These are phyloP conservation scores for Diphyllodes magnificus DNA, from an alignment of 2,113 vertebrate genomes.

Conservation along the genomic window DNA sequence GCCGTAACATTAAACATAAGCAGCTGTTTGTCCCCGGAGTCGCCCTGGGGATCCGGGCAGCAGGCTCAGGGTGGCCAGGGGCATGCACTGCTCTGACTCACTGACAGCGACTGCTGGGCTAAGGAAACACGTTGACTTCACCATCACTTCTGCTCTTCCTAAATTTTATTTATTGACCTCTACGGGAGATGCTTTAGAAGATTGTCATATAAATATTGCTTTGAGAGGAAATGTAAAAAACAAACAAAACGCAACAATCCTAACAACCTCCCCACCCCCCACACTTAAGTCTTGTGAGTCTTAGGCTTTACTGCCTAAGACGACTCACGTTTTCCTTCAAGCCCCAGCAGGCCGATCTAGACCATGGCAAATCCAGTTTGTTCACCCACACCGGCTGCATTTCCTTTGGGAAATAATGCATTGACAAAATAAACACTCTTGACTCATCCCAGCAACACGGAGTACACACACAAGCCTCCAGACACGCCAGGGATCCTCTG, in stretches of 20 bases:
- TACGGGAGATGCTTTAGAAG: not conserved
- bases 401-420: not conserved
- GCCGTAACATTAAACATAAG: not conserved
- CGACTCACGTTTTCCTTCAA: not conserved
- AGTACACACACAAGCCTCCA: not conserved
- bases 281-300: not conserved
- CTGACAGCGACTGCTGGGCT: not conserved
- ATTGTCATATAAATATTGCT: not conserved
- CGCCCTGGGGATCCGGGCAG: accelerated
- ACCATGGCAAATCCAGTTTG: not conserved
- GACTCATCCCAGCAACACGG: not conserved
- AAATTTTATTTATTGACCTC: not conserved
- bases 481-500: not conserved
- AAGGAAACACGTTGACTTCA: not conserved
- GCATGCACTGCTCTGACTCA: not conserved
- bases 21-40: accelerated
- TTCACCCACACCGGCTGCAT: not conserved
- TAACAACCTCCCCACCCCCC: too few species aligned
- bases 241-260: not conserved
- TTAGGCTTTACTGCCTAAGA: not conserved
- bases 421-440: not conserved
- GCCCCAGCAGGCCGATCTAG: not conserved
- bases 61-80: not conserved
- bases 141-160: not conserved
- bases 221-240: not conserved